Evolutionary conservation across 1,140 invertebrate genomes (phyloP), one percentile per base, ranked within the genome.

Genomic region (Aethina tumida): DNA sequence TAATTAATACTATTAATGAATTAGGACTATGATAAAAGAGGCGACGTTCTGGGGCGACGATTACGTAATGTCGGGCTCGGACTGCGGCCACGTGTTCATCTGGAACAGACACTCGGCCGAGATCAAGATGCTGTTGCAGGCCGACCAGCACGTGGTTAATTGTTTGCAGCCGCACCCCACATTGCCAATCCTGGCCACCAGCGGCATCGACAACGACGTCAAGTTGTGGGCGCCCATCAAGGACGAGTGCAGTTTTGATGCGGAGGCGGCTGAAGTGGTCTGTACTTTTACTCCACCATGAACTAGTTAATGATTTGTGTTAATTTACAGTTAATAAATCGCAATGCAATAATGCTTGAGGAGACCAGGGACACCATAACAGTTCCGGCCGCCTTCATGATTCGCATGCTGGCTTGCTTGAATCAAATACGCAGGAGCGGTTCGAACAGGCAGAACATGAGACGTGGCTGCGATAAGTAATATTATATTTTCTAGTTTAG

Each of bases 291-390:
- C 15, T 29, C 15, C 9, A 22, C 20, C 16, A 18, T 8, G n/a
- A 32, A 35, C 24, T 12, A 30, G 10, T 38, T 22, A 16, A 35
- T 30, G 39, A 16, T 32, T 41, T 32, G 9, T 31, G 4, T 21
- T 47, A 30, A 50, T 45, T 72, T 71, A 34, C 54, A 90, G 85
- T 63, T 92, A n/a, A 79, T 81, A 41, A 70, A 75, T 61, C 67
- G 82, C 29, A 92, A 92, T 66, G 83, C 81, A 41, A 69, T 87
- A 15, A 87, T 93, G 84, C 63, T 91, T 46, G 84, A 89, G 65
- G 85, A 91, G 63, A 89, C 86, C 5, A 77, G 79, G 61, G 85
- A 91, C 55, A 92, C 86, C 1, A 85, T 92, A 46, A 91, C 86
- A 20, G 84, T 91, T 32, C 87, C 88, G 36, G 85, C 87, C 9